phyloP scores from a whole-genome alignment of 2,888 invertebrate species.

The Drosophila nr. perissopoda region DNA sequence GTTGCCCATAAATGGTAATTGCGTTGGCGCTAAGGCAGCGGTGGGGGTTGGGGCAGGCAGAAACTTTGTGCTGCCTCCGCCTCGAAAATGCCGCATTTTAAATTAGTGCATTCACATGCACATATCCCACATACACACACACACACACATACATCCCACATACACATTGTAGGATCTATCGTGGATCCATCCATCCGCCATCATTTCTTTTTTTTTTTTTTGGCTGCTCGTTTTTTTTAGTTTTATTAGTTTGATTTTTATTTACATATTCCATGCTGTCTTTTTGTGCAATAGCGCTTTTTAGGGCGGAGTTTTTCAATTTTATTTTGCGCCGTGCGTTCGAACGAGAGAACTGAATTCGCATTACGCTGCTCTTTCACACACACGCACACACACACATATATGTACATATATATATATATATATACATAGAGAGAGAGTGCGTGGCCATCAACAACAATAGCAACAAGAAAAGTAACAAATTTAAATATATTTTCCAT shows the following conservation, averaged over 20 bases:
- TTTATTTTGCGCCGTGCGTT: conserved; percentile 78
- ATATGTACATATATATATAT: conserved; percentile 15
- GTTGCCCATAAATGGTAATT: conserved; percentile 76
- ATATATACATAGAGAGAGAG: not conserved
- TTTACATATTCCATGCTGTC: conserved; percentile 59
- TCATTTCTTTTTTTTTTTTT: conserved; percentile 51
- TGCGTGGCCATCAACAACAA: conserved; percentile 41
- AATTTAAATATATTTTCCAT: conserved; percentile 68
- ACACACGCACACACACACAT: conserved; percentile 34
- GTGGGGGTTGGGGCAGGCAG: not conserved
- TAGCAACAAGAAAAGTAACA: conserved; percentile 62
- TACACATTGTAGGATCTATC: conserved; percentile 27
- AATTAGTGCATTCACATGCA: conserved; percentile 76
- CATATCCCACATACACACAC: conserved; percentile 9
- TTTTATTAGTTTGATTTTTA: conserved; percentile 78
- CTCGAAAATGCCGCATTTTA: conserved; percentile 78
- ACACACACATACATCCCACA: conserved; percentile 3
- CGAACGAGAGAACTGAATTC: conserved; percentile 62
- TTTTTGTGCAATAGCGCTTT: conserved; percentile 68
- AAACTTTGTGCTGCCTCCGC: conserved; percentile 18
- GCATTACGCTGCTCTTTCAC: conserved; percentile 50
- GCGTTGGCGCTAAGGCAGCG: conserved; percentile 26
- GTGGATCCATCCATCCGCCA: conserved; percentile 45
- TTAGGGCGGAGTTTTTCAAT: conserved; percentile 85
- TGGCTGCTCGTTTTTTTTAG: conserved; percentile 55